Evolutionary conservation across 64 coral and sea anemone species (phyloP).

Genomic region (Stichodactyla mertensii): DNA sequence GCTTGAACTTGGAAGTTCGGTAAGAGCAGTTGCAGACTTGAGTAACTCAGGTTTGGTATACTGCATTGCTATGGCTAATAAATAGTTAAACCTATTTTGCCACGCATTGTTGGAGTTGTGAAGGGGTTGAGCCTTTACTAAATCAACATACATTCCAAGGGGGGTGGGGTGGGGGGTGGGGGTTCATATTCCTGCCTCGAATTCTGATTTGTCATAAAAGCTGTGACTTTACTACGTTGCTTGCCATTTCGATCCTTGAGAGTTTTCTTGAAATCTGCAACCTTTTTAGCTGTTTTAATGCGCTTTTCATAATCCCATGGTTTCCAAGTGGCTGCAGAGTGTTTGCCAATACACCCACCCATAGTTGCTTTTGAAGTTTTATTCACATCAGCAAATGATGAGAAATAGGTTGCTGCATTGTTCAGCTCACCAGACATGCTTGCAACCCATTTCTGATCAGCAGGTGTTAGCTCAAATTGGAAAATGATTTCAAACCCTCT

Average conservation of each 20-base stretch:
- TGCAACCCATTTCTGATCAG: constrained; percentile 22
- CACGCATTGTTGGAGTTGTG: too few relatives aligned
- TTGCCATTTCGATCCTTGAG: not conserved
- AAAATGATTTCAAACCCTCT: not conserved
- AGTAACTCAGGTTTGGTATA: too few relatives aligned
- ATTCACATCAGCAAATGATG: constrained; percentile 40
- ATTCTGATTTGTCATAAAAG: too few relatives aligned
- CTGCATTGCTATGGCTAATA: too few relatives aligned
- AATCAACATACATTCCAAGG: too few relatives aligned
- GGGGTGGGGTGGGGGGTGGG: too few relatives aligned
- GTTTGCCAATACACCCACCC: constrained; percentile 26
- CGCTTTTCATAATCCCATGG: constrained; percentile 21
- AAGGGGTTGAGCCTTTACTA: too few relatives aligned
- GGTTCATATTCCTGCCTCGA: too few relatives aligned
- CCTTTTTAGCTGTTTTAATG: not conserved
- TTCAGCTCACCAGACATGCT: constrained; percentile 32
- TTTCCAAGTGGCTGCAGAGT: not conserved
- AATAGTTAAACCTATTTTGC: too few relatives aligned
- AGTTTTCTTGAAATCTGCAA: not conserved
- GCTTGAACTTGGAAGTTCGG: too few relatives aligned
- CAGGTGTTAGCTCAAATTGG: constrained; percentile 12
- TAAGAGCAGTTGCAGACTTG: too few relatives aligned
- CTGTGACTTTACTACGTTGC: not conserved
- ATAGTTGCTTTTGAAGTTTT: not conserved
- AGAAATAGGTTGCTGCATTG: constrained; percentile 32